Evolutionary conservation across 2,797 vertebrate genomes (phyloP), one percentile per base, ranked within the genome.

Genomic region (Poeciliopsis turneri): DNA sequence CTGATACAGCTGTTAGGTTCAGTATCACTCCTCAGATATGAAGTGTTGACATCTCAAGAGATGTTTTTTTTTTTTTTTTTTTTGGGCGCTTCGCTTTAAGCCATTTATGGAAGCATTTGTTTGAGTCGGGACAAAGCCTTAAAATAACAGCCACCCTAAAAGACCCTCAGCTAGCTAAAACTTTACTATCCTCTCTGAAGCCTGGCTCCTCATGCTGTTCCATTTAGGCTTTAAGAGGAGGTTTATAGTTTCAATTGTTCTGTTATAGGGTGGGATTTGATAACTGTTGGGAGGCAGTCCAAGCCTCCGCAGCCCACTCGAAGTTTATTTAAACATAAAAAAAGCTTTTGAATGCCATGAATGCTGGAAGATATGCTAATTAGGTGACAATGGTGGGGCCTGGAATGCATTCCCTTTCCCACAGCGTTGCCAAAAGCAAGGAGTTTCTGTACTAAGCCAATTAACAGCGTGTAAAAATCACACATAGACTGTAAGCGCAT

Each of bases 41-140:
- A 81, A 78, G 66, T 12, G 51, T 51, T 79, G 46, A 73, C 70
- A 82, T 80, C 47, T 83, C 77, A 5, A 3, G 80, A 68, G 16
- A 23, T 10, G 16, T 76, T 77, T 77, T 45, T 13, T 45, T 39
- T 46, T 46, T 86, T 30, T 30, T 30, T 30, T 43, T 49, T 51
- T 53, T 23, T 23, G 20, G 64, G 78, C 45, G 72, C 20, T 45
- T 82, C 64, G 9, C 72, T 82, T 87, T 83, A 84, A 80, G 71
- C 92, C 91, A 89, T 93, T 89, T 93, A 93, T 89, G 92, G 91
- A 87, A 79, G 49, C 43, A 13, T 75, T 73, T 53, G 13, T 20
- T 5, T 83, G 82, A 72, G 72, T 79, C 53, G 69, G 41, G 71
- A 73, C 51, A 73, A 86, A 83, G 78, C 53, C 77, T 66, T 69